phyloP scores from a whole-genome alignment of 1,140 invertebrate genomes.

The Saccostrea echinata region DNA sequence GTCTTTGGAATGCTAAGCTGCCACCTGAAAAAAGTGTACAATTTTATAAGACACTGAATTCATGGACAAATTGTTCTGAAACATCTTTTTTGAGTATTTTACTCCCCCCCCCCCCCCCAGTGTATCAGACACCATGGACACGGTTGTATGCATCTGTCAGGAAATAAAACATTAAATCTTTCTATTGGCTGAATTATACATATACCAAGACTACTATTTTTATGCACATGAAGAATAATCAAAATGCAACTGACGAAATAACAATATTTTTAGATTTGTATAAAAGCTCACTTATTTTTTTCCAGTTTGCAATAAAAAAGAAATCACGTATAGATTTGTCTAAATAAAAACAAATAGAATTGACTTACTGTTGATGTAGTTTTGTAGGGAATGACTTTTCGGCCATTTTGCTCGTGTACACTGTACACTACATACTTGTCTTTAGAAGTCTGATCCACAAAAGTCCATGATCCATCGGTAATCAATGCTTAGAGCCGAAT shows the following conservation, averaged over 20 bases:
- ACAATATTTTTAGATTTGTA: no score
- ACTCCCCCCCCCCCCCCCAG: no score
- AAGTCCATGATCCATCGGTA: background rate
- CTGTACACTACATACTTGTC: background rate
- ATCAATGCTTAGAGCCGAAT: conserved; percentile 1
- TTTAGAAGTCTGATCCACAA: background rate
- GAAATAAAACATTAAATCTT: background rate
- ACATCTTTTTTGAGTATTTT: background rate
- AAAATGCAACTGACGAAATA: no score
- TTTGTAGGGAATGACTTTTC: background rate
- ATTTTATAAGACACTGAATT: background rate
- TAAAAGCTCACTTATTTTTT: no score
- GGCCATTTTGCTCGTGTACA: background rate
- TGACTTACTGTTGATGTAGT: background rate
- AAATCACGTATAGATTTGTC: background rate
- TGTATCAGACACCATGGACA: background rate
- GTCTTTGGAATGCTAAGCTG: background rate
- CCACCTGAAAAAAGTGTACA: background rate
- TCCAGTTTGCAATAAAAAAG: background rate
- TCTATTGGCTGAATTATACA: no score
- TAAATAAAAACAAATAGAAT: background rate
- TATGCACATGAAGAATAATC: no score
- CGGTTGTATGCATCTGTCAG: background rate
- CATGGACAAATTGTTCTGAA: background rate
- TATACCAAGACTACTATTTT: no score